These are phyloP conservation scores for Lordiphosa fenestrarum DNA, from an alignment of 2,888 invertebrate genomes.

Conservation along the genomic window DNA sequence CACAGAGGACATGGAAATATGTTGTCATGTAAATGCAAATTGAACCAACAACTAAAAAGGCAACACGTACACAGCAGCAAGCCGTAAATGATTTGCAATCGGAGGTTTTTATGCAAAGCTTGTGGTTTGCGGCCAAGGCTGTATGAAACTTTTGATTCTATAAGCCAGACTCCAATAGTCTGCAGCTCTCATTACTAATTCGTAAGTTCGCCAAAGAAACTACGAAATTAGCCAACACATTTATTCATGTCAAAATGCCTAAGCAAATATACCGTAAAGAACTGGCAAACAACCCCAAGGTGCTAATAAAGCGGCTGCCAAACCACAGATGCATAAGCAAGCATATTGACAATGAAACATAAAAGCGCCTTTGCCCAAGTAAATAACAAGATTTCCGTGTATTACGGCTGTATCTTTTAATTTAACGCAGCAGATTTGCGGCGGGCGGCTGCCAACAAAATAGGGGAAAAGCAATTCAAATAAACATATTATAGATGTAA, in stretches of 20 bases:
- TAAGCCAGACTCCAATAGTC: too few relatives aligned
- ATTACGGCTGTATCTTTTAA: constrained; percentile 16
- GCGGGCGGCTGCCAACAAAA: neutral
- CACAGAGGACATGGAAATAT: constrained; percentile 16
- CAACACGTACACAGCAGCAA: too few relatives aligned
- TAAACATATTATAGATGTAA: constrained; percentile 42
- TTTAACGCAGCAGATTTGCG: constrained; percentile 16
- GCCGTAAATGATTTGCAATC: too few relatives aligned
- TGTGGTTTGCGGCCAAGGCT: too few relatives aligned
- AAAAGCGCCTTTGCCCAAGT: constrained; percentile 18
- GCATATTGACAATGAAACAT: constrained; percentile 41
- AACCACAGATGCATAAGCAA: constrained; percentile 24
- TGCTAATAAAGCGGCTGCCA: constrained; percentile 42
- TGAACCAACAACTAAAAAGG: too few relatives aligned
- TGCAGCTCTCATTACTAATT: too few relatives aligned
- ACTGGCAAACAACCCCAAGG: constrained; percentile 36
- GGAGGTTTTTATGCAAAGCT: too few relatives aligned
- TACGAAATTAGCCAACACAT: neutral
- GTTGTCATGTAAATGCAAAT: constrained; percentile 33
- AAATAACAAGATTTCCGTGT: constrained; percentile 33
- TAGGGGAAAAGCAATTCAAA: constrained; percentile 15
- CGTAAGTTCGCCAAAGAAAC: neutral
- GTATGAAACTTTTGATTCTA: too few relatives aligned
- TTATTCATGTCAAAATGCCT: constrained; percentile 1
- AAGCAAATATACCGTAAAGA: constrained; percentile 19